Percentiles rank a stretch among this genome's conserved stretches.
Evolutionary conservation across 2,113 vertebrate genomes (phyloP).

Genomic region (Dolichotis patagonum): DNA sequence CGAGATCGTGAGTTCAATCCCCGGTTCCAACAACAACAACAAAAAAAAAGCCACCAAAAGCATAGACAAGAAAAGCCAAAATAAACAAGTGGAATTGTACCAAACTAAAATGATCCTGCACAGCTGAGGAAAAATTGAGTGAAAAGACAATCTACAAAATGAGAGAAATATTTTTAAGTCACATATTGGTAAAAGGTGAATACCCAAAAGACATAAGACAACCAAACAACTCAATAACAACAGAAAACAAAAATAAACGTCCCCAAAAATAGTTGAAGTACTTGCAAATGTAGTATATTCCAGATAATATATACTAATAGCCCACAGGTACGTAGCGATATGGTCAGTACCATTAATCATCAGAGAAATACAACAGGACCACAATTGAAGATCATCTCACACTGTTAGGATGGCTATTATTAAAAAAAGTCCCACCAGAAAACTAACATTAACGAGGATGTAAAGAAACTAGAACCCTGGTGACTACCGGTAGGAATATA

Average conservation of each 20-base stretch:
- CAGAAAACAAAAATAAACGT: background rate
- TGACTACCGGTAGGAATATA: background rate
- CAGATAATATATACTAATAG: background rate
- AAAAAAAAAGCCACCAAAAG: no score
- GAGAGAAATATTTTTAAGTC: background rate
- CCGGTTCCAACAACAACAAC: no score
- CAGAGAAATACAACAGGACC: background rate
- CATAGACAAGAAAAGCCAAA: background rate
- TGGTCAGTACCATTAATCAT: background rate
- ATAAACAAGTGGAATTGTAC: background rate
- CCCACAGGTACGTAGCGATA: background rate
- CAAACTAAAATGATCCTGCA: background rate
- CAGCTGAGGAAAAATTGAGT: background rate
- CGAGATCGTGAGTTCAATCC: no score
- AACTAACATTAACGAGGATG: background rate
- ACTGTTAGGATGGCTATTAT: background rate
- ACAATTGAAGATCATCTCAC: background rate
- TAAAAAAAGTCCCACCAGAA: background rate
- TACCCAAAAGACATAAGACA: background rate
- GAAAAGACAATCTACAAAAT: background rate
- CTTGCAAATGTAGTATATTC: background rate
- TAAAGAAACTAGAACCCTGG: background rate
- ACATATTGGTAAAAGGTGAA: background rate
- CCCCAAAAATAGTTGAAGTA: background rate
- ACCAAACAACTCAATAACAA: background rate